A percentile compares a stretch with the other conserved stretches of the same genome.
Conservation (phyloP, 1,140 invertebrate species). For the Rhynchophorus ferrugineus region DNA sequence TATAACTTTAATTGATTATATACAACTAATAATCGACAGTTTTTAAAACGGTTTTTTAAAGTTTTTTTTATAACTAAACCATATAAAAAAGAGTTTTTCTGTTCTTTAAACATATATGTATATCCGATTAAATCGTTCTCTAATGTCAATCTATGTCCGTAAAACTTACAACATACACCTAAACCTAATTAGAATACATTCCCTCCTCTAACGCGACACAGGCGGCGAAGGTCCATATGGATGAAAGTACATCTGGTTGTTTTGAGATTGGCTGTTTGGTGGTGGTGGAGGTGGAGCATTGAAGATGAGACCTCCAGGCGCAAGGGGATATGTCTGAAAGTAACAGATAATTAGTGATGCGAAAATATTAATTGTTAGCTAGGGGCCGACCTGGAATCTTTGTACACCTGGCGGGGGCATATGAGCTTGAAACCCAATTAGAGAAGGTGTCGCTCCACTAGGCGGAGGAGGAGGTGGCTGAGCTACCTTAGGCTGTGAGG, state of each 20-base stretch:
- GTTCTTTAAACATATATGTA: too few species aligned
- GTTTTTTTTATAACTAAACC: background rate
- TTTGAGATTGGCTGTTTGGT: constrained; percentile 14
- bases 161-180: background rate
- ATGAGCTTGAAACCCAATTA: constrained; percentile 15
- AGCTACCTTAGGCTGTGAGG: constrained; percentile 8
- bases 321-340: constrained; percentile 29
- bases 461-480: constrained; percentile 7
- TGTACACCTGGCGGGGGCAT: constrained; percentile 15
- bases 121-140: background rate
- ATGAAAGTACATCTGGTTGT: constrained; percentile 13
- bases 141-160: background rate
- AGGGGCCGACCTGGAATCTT: constrained; percentile 10
- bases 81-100: background rate
- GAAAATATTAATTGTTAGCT: constrained; percentile 1
- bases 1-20: background rate
- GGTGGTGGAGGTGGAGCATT: constrained; percentile 35
- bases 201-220: constrained; percentile 1
- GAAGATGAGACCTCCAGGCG: constrained; percentile 34
- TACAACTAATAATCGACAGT: background rate
- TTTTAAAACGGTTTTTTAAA: background rate
- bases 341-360: constrained; percentile 26
- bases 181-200: background rate
- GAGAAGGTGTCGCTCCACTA: constrained; percentile 1
- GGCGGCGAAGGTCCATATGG: constrained; percentile 4